Base-by-base conservation (phyloP, 1,140 invertebrate genomes). In the Neodiprion pinetum region DNA sequence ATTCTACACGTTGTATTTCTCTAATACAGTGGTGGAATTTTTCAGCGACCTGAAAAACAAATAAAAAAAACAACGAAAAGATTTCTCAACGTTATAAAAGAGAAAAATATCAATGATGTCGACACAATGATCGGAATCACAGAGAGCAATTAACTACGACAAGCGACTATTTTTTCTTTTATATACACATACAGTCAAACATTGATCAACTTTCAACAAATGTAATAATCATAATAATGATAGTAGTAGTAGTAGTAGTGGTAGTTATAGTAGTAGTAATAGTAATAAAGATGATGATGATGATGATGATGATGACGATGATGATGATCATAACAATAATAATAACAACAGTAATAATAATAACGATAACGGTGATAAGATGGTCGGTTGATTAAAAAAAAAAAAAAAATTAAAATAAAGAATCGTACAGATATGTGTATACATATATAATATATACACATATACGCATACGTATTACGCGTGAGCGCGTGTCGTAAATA, bases 381-480 rank as follows among this genome's bases (percentile, higher is more conserved):
- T 21, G 17, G 17, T 21, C 17, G 17, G 17, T 21, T 40, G 28
- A 40, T 40, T 40, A 3, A 5, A 40, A 5, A 40, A 40, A 40
- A 40, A 5, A 40, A 4, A 21, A 21, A 21, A 0, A 21, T n/a
- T n/a, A 21, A 21, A 21, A 21, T 21, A 21, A 21, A 21, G 17
- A 21, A 21, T 21, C 17, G 0, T 21, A 21, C 17, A 21, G 17
- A 21, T 21, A 21, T 40, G 70, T 75, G 40, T 65, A 72, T 70
- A 49, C 72, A 72, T 77, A 74, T 47, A 73, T 76, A 21, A 61
- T 74, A 68, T 65, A 71, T 73, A 72, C 73, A 72, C 21, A 67
- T 78, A 74, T 76, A 75, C 73, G 72, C 74, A 76, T 69, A 71
- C 66, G 53, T 74, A 69, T 48, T 70, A 50, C 47, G 65, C 9